Percentiles rank a stretch among this genome's conserved stretches.
phyloP scores from a whole-genome alignment of 2,113 vertebrate species.

The Caretta caretta region DNA sequence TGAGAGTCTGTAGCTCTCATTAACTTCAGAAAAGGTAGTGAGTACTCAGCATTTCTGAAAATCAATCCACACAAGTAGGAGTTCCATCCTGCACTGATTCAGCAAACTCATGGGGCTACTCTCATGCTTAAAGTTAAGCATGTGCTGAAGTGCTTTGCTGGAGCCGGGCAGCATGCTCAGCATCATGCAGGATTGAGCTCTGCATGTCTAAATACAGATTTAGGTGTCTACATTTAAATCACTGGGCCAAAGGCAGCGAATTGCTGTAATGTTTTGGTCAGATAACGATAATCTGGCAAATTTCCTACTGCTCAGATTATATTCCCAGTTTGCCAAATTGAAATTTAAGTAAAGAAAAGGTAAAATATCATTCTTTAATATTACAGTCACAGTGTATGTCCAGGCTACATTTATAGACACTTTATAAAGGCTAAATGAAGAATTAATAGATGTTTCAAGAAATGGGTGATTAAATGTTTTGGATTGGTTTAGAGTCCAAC shows the following conservation, averaged over 20 bases:
- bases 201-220: background rate
- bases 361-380: background rate
- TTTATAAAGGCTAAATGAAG: slow-evolving; percentile 40
- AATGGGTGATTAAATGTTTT: slow-evolving; percentile 20
- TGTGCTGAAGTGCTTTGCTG: background rate
- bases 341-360: background rate
- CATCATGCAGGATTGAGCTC: background rate
- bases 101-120: background rate
- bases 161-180: background rate
- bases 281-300: background rate
- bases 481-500: background rate
- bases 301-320: background rate
- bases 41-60: background rate
- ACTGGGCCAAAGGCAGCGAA: background rate
- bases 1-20: background rate
- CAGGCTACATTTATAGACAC: slow-evolving; percentile 19
- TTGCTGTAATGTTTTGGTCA: background rate
- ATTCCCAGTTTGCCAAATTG: background rate
- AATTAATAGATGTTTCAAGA: slow-evolving; percentile 38
- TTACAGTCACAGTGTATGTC: background rate
- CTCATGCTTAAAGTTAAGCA: background rate
- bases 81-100: background rate
- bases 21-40: background rate
- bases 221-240: background rate
- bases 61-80: background rate